Evolutionary conservation across 2,113 vertebrate species (phyloP), one percentile per base, ranked within the genome.

Genomic region (Colossoma macropomum): DNA sequence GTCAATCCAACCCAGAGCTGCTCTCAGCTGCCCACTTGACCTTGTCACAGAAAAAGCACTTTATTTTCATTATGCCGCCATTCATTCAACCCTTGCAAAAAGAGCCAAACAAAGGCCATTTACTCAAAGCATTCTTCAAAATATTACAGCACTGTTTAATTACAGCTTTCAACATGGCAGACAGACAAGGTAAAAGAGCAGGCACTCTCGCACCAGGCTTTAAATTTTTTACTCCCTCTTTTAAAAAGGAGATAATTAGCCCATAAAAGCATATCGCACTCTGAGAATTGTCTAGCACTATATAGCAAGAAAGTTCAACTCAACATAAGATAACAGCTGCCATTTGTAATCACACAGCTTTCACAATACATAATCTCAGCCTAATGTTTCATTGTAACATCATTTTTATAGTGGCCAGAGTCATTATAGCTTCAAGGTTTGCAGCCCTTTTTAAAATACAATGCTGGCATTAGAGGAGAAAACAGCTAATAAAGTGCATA

Each of bases 111-210:
- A 89, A 89, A 90, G 82, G 75, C 74, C 84, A 81, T 86, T 90
- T 89, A 87, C 79, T 87, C 87, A 90, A 87, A 90, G 74, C 28
- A 77, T 75, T 87, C 84, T 54, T 56, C 68, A 90, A 90, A 79
- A 91, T 85, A 88, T 91, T 87, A 87, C 77, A 87, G 86, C 88
- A 88, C 78, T 41, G 75, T 91, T 86, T 87, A 89, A 90, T 89
- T 75, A 71, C 38, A 70, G 74, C 75, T 86, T 86, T 86, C 76
- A 87, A 87, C 34, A 74, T 73, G 84, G 80, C 76, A 85, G 68
- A 87, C 50, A 77, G 78, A 86, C 69, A 88, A 80, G 81, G 83
- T 86, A 84, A 85, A 83, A 89, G 85, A 86, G 78, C 75, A 84
- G 90, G 85, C 83, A 84, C 75, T 86, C 72, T 90, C 79, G 76